These are phyloP conservation scores for Ormyrus nitidulus DNA, from an alignment of 2,888 invertebrate genomes.

Conservation along the genomic window DNA sequence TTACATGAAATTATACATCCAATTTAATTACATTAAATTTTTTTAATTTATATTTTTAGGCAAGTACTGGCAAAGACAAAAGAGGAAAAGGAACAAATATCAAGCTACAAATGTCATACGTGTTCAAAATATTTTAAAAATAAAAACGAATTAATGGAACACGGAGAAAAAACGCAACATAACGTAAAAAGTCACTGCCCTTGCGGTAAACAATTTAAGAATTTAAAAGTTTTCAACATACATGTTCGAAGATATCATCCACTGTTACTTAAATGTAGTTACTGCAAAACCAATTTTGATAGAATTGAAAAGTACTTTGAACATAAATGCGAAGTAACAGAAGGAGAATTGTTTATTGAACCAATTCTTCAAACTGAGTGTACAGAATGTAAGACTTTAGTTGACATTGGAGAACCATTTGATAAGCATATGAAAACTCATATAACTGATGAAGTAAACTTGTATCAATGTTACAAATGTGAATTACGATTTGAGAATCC, in stretches of 20 bases:
- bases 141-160: constrained; percentile 46
- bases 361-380: constrained; percentile 58
- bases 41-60: constrained; percentile 39
- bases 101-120: constrained; percentile 48
- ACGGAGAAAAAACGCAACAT: constrained; percentile 51
- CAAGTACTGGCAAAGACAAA: constrained; percentile 37
- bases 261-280: constrained; percentile 61
- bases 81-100: background rate
- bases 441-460: constrained; percentile 43
- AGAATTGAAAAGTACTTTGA: constrained; percentile 55
- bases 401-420: constrained; percentile 58
- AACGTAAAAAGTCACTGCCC: constrained; percentile 56
- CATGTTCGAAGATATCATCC: constrained; percentile 59
- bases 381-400: constrained; percentile 54
- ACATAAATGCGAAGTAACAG: constrained; percentile 61
- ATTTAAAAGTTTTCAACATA: constrained; percentile 56
- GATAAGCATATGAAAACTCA: constrained; percentile 64
- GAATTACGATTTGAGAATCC: constrained; percentile 58
- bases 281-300: constrained; percentile 61
- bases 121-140: constrained; percentile 49
- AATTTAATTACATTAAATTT: no score
- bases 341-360: constrained; percentile 52
- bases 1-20: no score
- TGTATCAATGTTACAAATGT: constrained; percentile 64
- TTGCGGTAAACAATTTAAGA: constrained; percentile 62